Evolutionary conservation across 2,888 invertebrate genomes (phyloP), one percentile per base, ranked within the genome.

Genomic region (Theretra japonica): DNA sequence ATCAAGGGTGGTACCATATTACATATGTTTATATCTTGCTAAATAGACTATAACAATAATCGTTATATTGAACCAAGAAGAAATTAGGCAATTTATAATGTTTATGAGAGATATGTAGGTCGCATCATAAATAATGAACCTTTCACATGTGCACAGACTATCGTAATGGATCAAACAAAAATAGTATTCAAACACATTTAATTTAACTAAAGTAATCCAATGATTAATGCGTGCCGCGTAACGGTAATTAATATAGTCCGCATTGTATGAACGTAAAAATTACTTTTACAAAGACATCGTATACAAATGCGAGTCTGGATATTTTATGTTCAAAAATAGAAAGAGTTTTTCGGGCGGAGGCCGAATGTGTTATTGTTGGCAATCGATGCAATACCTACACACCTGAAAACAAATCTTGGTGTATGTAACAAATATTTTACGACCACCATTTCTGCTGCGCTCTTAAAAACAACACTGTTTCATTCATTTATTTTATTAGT

Each of bases 321-420:
- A 68, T 33, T 74, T 74, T 76, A 70, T 68, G 48, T 62, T 74
- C 70, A 62, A 73, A 75, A 78, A 74, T 75, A 78, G 72, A 80
- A 75, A 75, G 62, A 68, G 69, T 77, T 78, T 77, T 79, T 75
- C 65, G 69, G 74, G 69, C 70, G 65, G 59, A 70, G 53, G 59
- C 58, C 57, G 69, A 71, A 71, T 62, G 72, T 81, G 70, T 75
- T 77, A 70, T 70, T 72, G 75, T 77, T 79, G 74, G 80, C 79
- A 77, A 72, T 60, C 58, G 57, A 53, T 72, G 33, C 72, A 30
- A 33, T 60, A 25, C 72, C 70, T 53, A 62, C 41, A 71, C 53
- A 69, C 73, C 68, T 79, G 65, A 65, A 62, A 65, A 65, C 65
- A 41, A 65, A 41, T 41, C 65, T 65, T 48, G 8, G 33, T 65